A percentile compares a stretch with the other conserved stretches of the same genome.
Conservation (phyloP, 2,113 vertebrate species). For the Oxygymnocypris stewartii region DNA sequence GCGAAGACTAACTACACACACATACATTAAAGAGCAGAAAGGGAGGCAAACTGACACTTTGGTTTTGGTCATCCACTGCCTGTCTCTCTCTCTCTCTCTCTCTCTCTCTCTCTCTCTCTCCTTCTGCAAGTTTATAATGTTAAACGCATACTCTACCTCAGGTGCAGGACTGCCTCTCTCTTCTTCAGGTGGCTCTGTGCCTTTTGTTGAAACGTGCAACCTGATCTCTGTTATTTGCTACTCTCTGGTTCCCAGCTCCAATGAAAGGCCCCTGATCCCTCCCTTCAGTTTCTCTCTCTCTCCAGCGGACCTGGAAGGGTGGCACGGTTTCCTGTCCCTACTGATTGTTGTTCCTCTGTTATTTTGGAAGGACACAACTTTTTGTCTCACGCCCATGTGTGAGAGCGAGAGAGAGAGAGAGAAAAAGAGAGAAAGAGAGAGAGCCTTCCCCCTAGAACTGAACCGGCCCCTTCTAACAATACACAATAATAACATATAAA, state of each 20-base stretch:
- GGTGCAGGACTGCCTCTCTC: slow-evolving; percentile 43
- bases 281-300: slow-evolving; percentile 37
- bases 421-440: background rate
- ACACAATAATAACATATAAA: background rate
- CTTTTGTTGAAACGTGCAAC: slow-evolving; percentile 62
- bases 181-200: slow-evolving; percentile 54
- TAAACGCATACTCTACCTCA: slow-evolving; percentile 33
- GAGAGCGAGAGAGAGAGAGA: background rate
- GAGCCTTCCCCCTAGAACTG: background rate
- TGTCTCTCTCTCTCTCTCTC: slow-evolving; percentile 27
- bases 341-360: slow-evolving; percentile 58
- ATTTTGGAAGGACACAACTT: slow-evolving; percentile 44
- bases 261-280: slow-evolving; percentile 39
- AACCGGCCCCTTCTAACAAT: background rate
- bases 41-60: slow-evolving; percentile 22
- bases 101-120: slow-evolving; percentile 34
- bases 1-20: slow-evolving; percentile 5
- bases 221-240: slow-evolving; percentile 41
- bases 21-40: slow-evolving; percentile 8
- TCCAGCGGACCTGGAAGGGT: slow-evolving; percentile 61
- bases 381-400: background rate
- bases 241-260: slow-evolving; percentile 69
- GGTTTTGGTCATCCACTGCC: slow-evolving; percentile 11
- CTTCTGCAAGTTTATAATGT: slow-evolving; percentile 41
- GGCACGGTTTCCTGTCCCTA: slow-evolving; percentile 73